Conservation (phyloP, 2,113 vertebrate species). For the Ciconia stormi region DNA sequence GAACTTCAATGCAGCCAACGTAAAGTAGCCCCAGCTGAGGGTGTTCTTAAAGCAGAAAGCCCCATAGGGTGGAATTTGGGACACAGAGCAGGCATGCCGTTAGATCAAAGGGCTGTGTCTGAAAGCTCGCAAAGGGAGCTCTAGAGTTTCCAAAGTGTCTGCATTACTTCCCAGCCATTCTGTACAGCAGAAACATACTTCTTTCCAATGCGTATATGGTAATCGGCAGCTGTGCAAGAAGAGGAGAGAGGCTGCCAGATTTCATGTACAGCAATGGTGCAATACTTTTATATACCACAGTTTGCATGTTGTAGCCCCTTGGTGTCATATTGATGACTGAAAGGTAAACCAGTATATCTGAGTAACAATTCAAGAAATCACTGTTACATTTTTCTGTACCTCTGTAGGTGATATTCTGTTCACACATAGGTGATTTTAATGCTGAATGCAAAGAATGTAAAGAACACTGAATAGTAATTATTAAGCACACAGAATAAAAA, state of each 20-base stretch:
- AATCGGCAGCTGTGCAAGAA: conserved; percentile 7
- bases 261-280: conserved; percentile 9
- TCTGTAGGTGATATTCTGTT: background rate
- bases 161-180: conserved; percentile 12
- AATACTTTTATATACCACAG: conserved; percentile 5
- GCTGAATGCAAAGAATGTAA: conserved; percentile 58
- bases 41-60: conserved; percentile 22
- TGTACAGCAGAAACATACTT: conserved; percentile 23
- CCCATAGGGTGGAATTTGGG: background rate
- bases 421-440: background rate
- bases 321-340: background rate
- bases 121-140: conserved; percentile 18
- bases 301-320: background rate
- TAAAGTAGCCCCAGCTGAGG: conserved; percentile 11
- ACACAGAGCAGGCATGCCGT: background rate
- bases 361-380: background rate
- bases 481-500: conserved; percentile 65
- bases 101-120: conserved; percentile 18
- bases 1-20: background rate
- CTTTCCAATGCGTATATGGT: background rate
- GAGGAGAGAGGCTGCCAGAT: background rate
- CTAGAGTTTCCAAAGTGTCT: background rate
- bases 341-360: background rate
- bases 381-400: background rate
- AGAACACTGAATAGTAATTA: conserved; percentile 54